A percentile compares a stretch with the other conserved stretches of the same genome.
These are phyloP conservation scores for Fragum whitleyi DNA, from an alignment of 2,888 invertebrate species.

Conservation along the genomic window DNA sequence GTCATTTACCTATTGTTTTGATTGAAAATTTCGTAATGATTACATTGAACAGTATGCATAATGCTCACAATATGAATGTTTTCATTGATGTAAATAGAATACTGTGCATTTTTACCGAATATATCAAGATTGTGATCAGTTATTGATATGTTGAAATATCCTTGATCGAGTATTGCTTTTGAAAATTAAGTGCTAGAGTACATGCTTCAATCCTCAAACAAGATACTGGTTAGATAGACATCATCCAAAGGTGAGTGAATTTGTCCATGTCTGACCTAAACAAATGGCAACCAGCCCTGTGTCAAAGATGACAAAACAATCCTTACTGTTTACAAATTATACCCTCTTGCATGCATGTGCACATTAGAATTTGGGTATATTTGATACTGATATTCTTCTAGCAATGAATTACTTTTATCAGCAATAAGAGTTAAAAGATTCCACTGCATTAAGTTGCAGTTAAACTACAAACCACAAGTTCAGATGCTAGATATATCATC, in stretches of 20 bases:
- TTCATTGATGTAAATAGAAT: conserved; percentile 4
- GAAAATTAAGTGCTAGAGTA: conserved; percentile 19
- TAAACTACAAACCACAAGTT: too few species aligned
- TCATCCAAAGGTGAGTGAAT: not conserved
- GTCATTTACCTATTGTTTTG: not conserved
- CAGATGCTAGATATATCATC: too few species aligned
- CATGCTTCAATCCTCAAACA: conserved; percentile 18
- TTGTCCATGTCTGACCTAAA: too few species aligned
- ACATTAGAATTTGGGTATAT: too few species aligned
- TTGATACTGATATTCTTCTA: too few species aligned
- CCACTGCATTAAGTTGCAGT: too few species aligned
- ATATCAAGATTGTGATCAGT: not conserved
- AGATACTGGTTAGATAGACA: not conserved
- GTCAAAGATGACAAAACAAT: too few species aligned
- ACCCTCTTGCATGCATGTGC: too few species aligned
- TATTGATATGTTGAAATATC: conserved; percentile 2
- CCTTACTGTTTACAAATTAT: too few species aligned
- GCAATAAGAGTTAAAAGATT: too few species aligned
- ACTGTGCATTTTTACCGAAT: not conserved
- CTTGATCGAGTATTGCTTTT: not conserved
- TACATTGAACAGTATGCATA: not conserved
- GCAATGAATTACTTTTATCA: too few species aligned
- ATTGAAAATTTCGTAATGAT: not conserved
- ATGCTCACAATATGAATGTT: not conserved
- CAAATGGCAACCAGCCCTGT: too few species aligned